Evolutionary conservation across 1,140 invertebrate species (phyloP), one percentile per base, ranked within the genome.

Genomic region (Adoxophyes honmai): DNA sequence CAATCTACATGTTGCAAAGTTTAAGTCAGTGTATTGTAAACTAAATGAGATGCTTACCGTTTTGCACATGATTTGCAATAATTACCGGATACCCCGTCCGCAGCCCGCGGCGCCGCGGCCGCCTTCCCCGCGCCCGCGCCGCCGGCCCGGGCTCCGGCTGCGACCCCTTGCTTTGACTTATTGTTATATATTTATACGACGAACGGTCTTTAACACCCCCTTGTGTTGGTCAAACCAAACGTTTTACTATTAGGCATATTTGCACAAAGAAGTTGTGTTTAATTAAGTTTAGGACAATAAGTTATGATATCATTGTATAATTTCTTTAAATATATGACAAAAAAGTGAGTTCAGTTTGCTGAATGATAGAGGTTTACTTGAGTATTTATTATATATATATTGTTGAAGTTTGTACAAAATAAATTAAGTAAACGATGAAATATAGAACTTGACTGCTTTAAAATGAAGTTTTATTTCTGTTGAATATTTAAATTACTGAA

Each of bases 331-430:
- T 80, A 83, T 83, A 86, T 86, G 83, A 88, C 85, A 86, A 86
- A 86, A 71, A 88, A 88, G 86, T 88, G 86, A 87, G 79, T 87
- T 87, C 81, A 89, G 85, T 89, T 89, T 88, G 86, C 89, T 89
- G 84, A 89, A 89, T 89, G 82, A 89, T 88, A 90, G 85, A 89
- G 82, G 80, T 89, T 90, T 88, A 89, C 89, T 90, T 89, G 87
- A 89, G 78, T 89, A 88, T 89, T 86, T 89, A 90, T 89, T 90
- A 89, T 89, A 88, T 89, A 88, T 89, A 90, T 90, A 90, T 90
- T 90, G 89, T 90, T 90, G 89, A 90, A 90, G 88, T 90, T 90
- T 90, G 89, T 90, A 90, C 89, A 90, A 90, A 90, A 90, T 90
- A 90, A 90, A 89, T 88, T 90, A 90, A 90, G 89, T 90, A 90